Base-by-base conservation (phyloP, 2,113 vertebrate species). In the Cavia porcellus region DNA sequence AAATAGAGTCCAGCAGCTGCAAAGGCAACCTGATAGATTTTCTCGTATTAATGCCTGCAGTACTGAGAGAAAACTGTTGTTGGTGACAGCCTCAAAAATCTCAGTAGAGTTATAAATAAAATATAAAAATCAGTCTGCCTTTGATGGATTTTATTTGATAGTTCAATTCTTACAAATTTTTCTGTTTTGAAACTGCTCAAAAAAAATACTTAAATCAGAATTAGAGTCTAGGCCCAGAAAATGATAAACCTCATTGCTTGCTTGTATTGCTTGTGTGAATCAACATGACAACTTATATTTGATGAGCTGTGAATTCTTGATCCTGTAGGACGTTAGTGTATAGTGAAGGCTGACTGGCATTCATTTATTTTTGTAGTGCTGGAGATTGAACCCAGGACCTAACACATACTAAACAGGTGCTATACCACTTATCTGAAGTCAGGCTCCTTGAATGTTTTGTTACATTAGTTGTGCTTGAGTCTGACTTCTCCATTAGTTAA, bases 131-230 rank as follows among this genome's bases (percentile, higher is more conserved):
- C 74, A 84, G 3, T 57, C 61, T 70, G n/a, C 38, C 86, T 87
- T 92, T 86, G 50, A 90, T 94, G 92, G 96, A 61, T 90, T 90
- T 59, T 79, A 79, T 93, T 90, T 86, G 62, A 38, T 45, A 61
- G 8, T 55, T 94, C 8, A 9, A 7, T 64, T 91, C 86, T 94
- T 86, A n/a, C 38, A 59, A 94, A 86, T 32, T 91, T 90, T 45
- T 68, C 32, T 42, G 25, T 83, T 86, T 97, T 70, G 25, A 87
- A 93, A 91, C 62, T 84, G 22, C 93, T 86, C 17, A 90, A 22
- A 89, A 22, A 89, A 77, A 68, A 30, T 84, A 47, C 14, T 75
- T 74, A 84, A 92, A 82, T 93, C 75, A 70, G 45, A 89, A 87
- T 90, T 88, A 52, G 38, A 94, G 4, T 87, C 68, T 72, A 82